These are phyloP conservation scores for Sebastes kiyomatsui DNA, from an alignment of 2,797 vertebrate genomes.

Conservation along the genomic window DNA sequence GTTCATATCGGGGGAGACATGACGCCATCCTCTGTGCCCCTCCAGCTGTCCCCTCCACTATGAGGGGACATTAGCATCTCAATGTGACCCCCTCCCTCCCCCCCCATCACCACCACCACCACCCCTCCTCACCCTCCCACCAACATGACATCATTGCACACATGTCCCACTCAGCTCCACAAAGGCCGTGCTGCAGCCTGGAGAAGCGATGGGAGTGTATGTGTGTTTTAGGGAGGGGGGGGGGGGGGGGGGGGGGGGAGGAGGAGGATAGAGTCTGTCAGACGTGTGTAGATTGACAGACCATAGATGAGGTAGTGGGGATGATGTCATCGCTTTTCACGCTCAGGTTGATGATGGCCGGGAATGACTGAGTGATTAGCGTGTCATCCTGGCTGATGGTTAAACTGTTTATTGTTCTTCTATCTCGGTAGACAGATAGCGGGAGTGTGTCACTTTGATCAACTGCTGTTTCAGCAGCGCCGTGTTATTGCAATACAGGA, in stretches of 20 bases:
- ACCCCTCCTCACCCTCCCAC: conserved; percentile 41
- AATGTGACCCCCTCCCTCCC: conserved; percentile 60
- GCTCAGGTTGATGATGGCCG: conserved; percentile 29
- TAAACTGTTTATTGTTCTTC: conserved; percentile 59
- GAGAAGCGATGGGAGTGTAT: conserved; percentile 42
- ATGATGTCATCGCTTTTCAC: conserved; percentile 70
- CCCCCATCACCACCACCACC: neutral
- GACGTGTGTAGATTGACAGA: conserved; percentile 57
- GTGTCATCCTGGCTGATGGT: conserved; percentile 47
- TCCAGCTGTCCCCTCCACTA: conserved; percentile 79
- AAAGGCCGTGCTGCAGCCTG: conserved; percentile 70
- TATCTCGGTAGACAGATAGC: conserved; percentile 46
- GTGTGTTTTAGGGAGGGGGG: neutral
- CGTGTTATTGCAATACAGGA: conserved; percentile 26
- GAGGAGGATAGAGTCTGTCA: conserved; percentile 46
- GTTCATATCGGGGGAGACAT: conserved; percentile 77
- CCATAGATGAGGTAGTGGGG: conserved; percentile 54
- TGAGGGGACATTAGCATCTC: conserved; percentile 79
- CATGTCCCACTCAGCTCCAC: conserved; percentile 77
- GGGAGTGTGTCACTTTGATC: conserved; percentile 53
- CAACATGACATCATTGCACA: conserved; percentile 82
- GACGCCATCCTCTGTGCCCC: conserved; percentile 79
- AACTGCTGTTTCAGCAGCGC: conserved; percentile 48
- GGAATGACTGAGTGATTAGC: conserved; percentile 29
- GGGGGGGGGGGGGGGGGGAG: neutral